Evolutionary conservation across 2,797 vertebrate genomes (phyloP).

Genomic region (Premnoplex brunnescens): DNA sequence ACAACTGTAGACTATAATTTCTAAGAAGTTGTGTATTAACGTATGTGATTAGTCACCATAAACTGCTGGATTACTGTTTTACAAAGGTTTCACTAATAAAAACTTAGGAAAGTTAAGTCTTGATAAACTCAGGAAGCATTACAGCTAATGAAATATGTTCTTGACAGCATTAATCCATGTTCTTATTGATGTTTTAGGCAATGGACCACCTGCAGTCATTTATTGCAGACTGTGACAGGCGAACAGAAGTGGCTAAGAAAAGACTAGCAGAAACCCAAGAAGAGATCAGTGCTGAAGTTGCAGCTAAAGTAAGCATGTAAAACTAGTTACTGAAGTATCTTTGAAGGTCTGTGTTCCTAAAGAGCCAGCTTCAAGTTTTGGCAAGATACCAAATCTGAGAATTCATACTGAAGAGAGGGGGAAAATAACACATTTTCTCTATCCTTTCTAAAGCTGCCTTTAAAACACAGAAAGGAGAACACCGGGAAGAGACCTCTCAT

Average conservation of each 20-base stretch:
- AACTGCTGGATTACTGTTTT: not conserved
- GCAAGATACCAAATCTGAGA: not conserved
- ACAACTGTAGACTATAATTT: not conserved
- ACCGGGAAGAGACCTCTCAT: not conserved
- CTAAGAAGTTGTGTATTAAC: not conserved
- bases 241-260: conserved; percentile 97
- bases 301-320: conserved; percentile 87
- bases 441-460: not conserved
- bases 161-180: conserved; percentile 18
- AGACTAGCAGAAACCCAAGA: conserved; percentile 96
- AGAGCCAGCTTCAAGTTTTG: not conserved
- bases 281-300: conserved; percentile 98
- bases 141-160: not conserved
- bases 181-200: conserved; percentile 78
- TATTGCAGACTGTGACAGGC: conserved; percentile 94
- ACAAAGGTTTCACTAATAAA: not conserved
- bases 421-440: not conserved
- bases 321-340: not conserved
- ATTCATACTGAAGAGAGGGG: not conserved
- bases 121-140: not conserved
- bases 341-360: not conserved
- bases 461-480: not conserved
- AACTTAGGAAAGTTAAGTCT: not conserved
- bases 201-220: conserved; percentile 97
- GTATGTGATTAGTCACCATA: not conserved